Evolutionary conservation across 2,113 vertebrate species (phyloP).

Genomic region (Benitochromis conjunctus): DNA sequence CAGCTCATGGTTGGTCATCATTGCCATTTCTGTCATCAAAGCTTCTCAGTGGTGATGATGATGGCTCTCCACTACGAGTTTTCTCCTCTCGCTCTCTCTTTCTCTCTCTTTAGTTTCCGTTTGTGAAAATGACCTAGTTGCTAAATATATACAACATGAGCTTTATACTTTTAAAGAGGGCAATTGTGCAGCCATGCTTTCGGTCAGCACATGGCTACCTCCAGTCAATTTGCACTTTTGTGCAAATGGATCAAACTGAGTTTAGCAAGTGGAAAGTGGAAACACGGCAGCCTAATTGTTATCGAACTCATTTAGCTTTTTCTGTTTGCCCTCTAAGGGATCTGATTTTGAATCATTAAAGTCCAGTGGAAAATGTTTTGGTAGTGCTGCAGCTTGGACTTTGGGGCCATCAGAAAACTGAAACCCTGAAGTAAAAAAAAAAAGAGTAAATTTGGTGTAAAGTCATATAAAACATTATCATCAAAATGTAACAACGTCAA

Average conservation of each 20-base stretch:
- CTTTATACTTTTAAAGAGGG: neutral
- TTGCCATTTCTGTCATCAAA: conserved; percentile 37
- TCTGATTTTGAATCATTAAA: conserved; percentile 35
- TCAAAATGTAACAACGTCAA: neutral
- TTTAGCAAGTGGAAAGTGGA: conserved; percentile 43
- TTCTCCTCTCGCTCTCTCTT: conserved; percentile 6
- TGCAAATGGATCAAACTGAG: conserved; percentile 15
- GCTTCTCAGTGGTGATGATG: neutral
- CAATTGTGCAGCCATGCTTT: neutral
- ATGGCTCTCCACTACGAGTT: neutral
- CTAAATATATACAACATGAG: neutral
- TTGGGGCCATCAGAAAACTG: neutral
- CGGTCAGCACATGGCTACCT: neutral
- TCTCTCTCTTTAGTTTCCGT: neutral
- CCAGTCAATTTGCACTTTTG: conserved; percentile 1
- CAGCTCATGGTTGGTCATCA: conserved; percentile 49
- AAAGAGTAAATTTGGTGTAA: neutral
- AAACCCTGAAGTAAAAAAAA: neutral
- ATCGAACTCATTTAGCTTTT: conserved; percentile 46
- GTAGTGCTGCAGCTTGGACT: neutral
- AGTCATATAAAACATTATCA: neutral
- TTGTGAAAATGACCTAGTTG: neutral
- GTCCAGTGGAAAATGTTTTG: conserved; percentile 22
- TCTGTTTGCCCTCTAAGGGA: conserved; percentile 30
- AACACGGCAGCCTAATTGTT: conserved; percentile 42